Base-by-base conservation (phyloP, 1,140 invertebrate genomes). In the Drosophila tristis region DNA sequence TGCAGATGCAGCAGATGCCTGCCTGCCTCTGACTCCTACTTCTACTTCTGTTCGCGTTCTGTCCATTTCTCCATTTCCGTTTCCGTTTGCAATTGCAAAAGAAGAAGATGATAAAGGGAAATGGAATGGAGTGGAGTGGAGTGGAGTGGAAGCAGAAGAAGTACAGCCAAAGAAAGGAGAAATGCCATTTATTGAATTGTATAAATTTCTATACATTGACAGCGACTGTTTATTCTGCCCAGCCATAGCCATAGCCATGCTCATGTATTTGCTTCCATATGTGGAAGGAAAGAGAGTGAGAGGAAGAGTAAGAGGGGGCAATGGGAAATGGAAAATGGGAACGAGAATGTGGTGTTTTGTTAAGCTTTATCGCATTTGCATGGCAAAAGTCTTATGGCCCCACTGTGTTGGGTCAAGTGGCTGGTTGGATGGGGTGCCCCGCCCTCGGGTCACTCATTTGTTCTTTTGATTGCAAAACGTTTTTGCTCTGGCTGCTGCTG, bases 171-270 rank as follows among this genome's bases (percentile, higher is more conserved):
- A 75, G 74, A 77, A 66, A 66, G 73, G 80, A 76, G 74, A 87
- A 87, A 87, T 89, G 75, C 84, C 82, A 90, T 90, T 90, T 90
- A 90, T 90, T 90, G 86, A 90, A 90, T 90, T 90, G 86, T 90
- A 90, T 90, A 90, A 89, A 89, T 89, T 89, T 90, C 84, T 89
- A 74, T 74, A 87, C 84, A 87, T 76, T 84, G 84, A 89, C 84
- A 89, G 79, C 72, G 79, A 84, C 72, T 87, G 85, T 90, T 87
- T 87, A 90, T 89, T 84, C 82, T 84, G 67, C 64, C 73, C 63
- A 76, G 66, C 80, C 70, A 76, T 44, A 55, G 26, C 59, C 72
- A 61, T 80, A 20, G 20, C 20, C 20, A 53, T 86, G 49, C 67
- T 45, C 47, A 26, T 51, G 47, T 66, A 49, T 35, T 29, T 43